Base-by-base conservation (phyloP, 2,888 invertebrate genomes). In the Himalopsyche kuldschensis region DNA sequence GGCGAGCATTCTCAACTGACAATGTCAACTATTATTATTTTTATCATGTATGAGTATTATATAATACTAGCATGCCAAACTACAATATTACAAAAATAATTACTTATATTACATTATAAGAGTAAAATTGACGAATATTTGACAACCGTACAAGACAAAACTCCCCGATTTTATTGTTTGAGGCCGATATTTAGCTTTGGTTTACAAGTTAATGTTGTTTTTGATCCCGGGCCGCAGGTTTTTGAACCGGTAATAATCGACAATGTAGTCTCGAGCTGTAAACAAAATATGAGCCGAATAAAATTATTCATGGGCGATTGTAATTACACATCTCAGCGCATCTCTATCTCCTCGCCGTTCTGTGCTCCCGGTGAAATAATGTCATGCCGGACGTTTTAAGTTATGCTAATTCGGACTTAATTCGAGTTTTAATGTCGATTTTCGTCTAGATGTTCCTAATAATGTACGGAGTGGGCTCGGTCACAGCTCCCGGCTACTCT, bases 291-390 rank as follows among this genome's bases (percentile, higher is more conserved):
- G 69, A 69, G 27, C 69, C 69, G 27, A 69, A 69, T 69, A 69
- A 31, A 82, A 82, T 82, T 82, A 82, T 82, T 82, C 82, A 82
- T 81, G 75, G 76, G 27, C 15, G 75, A 69, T 69, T 76, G 82
- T 85, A 84, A 85, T 85, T 85, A 85, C 84, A 84, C 80, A 79
- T 85, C 82, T 84, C 85, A 82, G 80, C 84, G 85, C 80, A 48
- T 80, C 75, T 82, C 76, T 76, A 32, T n/a, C 35, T 76, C 76
- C 35, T 76, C 76, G 76, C 15, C 35, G 32, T 31, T 32, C 31
- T 75, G 82, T 30, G 41, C 80, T 55, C 75, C 63, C 35, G 41
- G 81, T 63, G 46, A 55, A 83, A 80, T 55, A 77, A 84, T 84
- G 82, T 84, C 84, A 82, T 82, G 84, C 78, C 41, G 82, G 82